These are phyloP conservation scores for Latrodectus geometricus DNA, from an alignment of 1,140 invertebrate genomes.

Conservation along the genomic window DNA sequence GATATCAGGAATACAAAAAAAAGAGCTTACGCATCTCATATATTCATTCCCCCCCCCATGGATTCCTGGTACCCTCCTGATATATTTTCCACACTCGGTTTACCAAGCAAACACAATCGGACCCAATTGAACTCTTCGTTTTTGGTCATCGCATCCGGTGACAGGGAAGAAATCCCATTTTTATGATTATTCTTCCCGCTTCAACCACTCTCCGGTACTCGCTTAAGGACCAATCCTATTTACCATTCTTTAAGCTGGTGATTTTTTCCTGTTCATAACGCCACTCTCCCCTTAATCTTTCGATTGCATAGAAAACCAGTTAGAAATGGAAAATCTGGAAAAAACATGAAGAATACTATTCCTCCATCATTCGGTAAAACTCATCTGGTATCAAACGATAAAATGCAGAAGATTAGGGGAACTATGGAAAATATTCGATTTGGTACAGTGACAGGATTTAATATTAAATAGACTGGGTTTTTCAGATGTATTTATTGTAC, in stretches of 20 bases:
- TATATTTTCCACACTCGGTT: constrained; percentile 10
- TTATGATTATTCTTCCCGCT: constrained; percentile 9
- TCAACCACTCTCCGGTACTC: background rate
- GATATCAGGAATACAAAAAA: background rate
- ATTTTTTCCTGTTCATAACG: background rate
- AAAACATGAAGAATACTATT: background rate
- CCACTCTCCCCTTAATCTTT: constrained; percentile 26
- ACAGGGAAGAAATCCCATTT: constrained; percentile 32
- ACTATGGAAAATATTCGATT: constrained; percentile 23
- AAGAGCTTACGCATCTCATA: background rate
- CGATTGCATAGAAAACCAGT: constrained; percentile 37
- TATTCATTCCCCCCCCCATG: constrained; percentile 23
- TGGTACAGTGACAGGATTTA: background rate
- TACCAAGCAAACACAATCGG: constrained; percentile 48
- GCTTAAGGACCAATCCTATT: no score
- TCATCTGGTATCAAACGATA: constrained; percentile 35
- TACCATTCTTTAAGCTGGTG: no score
- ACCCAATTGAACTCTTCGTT: constrained; percentile 30
- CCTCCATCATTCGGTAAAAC: background rate
- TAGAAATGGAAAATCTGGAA: constrained; percentile 33
- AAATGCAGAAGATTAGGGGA: constrained; percentile 39
- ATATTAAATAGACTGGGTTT: no score
- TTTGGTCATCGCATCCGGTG: constrained; percentile 29
- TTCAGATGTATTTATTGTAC: no score
- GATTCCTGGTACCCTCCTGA: background rate